phyloP scores from a whole-genome alignment of 2,113 vertebrate species.

The Takifugu bimaculatus region DNA sequence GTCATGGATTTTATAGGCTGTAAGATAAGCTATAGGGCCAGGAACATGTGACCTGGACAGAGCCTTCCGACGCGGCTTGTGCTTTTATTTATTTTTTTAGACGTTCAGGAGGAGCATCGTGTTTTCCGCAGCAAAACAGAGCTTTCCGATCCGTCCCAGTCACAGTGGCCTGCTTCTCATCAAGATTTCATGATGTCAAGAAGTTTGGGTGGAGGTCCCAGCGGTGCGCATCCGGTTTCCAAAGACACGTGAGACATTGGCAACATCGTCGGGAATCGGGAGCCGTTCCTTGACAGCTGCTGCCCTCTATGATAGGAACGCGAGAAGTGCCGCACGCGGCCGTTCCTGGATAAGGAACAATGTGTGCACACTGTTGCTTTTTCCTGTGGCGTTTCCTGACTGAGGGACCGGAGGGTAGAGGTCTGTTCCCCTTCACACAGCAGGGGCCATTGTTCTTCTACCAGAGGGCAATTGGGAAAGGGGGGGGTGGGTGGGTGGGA shows the following conservation, averaged over 20 bases:
- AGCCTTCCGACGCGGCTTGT: too few relatives aligned
- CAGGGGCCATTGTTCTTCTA: constrained; percentile 60
- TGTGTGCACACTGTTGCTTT: constrained; percentile 1
- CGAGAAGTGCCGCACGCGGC: constrained; percentile 17
- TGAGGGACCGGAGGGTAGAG: constrained; percentile 22
- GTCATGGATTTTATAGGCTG: too few relatives aligned
- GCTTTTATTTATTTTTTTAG: too few relatives aligned
- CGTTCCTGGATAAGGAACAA: constrained; percentile 4
- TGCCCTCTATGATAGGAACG: background rate
- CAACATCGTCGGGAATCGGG: background rate
- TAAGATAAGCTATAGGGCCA: too few relatives aligned
- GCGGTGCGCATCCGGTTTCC: background rate
- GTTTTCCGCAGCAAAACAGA: background rate
- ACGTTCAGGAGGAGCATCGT: too few relatives aligned
- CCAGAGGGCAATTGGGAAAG: constrained; percentile 56
- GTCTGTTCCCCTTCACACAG: constrained; percentile 62
- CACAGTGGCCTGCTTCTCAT: background rate
- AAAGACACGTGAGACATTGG: background rate
- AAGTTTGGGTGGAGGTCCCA: constrained; percentile 24
- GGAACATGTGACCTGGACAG: too few relatives aligned
- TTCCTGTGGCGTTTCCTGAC: constrained; percentile 39
- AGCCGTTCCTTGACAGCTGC: constrained; percentile 20
- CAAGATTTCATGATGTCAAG: constrained; percentile 30
- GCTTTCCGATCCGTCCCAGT: constrained; percentile 24
- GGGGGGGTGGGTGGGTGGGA: constrained; percentile 26